Percentiles rank a stretch among this genome's conserved stretches.
Evolutionary conservation across 2,888 invertebrate genomes (phyloP).

Genomic region (Anthophora plumipes): DNA sequence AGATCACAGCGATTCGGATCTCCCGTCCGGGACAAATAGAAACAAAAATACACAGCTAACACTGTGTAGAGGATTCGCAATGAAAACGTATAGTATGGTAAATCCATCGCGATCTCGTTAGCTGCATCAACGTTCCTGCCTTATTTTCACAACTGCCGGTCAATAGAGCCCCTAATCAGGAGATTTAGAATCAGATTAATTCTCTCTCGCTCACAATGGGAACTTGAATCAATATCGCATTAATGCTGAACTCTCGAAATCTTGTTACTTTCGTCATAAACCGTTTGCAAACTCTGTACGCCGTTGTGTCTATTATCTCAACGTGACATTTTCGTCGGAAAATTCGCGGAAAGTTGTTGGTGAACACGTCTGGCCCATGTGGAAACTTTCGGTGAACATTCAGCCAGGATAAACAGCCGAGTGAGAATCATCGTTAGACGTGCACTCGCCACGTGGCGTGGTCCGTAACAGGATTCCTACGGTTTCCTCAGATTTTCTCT

Average conservation of each 20-base stretch:
- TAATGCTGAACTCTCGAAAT: not conserved
- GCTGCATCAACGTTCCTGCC: not conserved
- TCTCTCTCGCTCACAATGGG: not conserved
- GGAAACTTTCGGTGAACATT: conserved; percentile 19
- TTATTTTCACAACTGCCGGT: not conserved
- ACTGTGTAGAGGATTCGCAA: not conserved
- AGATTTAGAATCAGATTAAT: not conserved
- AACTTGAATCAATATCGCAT: not conserved
- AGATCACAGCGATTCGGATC: not conserved
- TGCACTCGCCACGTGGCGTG: conserved; percentile 68
- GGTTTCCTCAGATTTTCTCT: conserved; percentile 66
- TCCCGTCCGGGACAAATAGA: conserved; percentile 1
- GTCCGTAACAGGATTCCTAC: conserved; percentile 67
- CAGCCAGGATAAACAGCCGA: conserved; percentile 23
- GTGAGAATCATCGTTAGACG: conserved; percentile 32
- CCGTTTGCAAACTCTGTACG: not conserved
- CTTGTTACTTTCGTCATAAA: not conserved
- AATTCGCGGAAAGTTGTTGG: conserved; percentile 21
- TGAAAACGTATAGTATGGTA: not conserved
- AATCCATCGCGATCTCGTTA: conserved; percentile 15
- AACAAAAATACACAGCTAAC: conserved; percentile 6
- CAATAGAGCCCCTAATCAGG: not conserved
- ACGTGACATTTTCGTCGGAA: not conserved
- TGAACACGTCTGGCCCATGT: conserved; percentile 6
- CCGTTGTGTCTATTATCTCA: too few relatives aligned